These are phyloP conservation scores for Rhabdomys dilectus DNA, from an alignment of 2,113 vertebrate genomes.

Conservation along the genomic window DNA sequence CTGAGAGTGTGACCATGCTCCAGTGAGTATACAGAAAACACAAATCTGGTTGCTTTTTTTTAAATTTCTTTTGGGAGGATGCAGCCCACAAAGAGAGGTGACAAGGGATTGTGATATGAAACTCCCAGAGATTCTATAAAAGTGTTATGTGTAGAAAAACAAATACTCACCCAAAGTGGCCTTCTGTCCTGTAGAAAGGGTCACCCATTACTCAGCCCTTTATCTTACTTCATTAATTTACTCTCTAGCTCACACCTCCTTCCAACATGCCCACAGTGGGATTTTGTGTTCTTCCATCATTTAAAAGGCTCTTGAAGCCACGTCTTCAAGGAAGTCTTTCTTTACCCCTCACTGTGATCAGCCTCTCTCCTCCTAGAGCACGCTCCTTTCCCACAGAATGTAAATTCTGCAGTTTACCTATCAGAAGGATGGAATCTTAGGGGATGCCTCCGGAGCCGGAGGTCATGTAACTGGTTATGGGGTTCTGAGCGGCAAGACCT, in stretches of 20 bases:
- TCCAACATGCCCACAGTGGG: background rate
- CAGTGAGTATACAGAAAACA: too few species aligned
- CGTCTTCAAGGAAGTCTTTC: conserved; percentile 56
- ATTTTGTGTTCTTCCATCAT: background rate
- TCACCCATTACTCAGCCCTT: background rate
- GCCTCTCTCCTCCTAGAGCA: background rate
- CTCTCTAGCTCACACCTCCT: background rate
- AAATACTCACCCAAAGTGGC: background rate
- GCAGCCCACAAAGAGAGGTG: too few species aligned
- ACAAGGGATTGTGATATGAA: too few species aligned
- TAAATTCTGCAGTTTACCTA: background rate
- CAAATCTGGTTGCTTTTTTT: too few species aligned
- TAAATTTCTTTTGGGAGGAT: too few species aligned
- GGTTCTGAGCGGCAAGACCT: background rate
- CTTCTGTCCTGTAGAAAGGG: background rate
- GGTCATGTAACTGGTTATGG: background rate
- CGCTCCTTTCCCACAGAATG: conserved; percentile 54
- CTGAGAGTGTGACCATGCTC: too few species aligned
- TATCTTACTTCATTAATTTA: background rate
- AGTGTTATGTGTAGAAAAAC: too few species aligned
- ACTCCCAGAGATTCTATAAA: too few species aligned
- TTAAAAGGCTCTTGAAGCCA: conserved; percentile 32
- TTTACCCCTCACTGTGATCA: background rate
- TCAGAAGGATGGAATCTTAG: background rate
- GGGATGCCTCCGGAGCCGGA: background rate